These are phyloP conservation scores for Pelochelys cantorii DNA, from an alignment of 2,797 vertebrate species.

Conservation along the genomic window DNA sequence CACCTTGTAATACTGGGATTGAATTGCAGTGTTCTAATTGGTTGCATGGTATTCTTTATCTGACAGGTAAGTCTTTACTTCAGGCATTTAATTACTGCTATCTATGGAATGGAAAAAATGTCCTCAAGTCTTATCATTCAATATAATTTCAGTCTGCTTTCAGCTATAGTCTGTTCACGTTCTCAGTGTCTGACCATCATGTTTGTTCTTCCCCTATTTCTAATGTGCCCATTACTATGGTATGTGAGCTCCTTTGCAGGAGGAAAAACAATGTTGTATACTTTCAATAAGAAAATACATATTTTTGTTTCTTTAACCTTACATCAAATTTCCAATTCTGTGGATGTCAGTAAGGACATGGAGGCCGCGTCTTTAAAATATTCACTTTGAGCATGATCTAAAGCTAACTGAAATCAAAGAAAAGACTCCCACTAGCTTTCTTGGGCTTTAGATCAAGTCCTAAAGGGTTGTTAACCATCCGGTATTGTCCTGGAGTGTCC, in stretches of 20 bases:
- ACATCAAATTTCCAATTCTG: not conserved
- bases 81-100: not conserved
- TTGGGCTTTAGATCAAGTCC: not conserved
- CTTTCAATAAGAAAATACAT: constrained; percentile 5
- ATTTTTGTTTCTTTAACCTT: not conserved
- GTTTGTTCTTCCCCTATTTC: too few species aligned
- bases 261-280: too few species aligned
- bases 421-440: not conserved
- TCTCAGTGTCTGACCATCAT: too few species aligned
- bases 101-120: not conserved
- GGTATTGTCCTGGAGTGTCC: not conserved
- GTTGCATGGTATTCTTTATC: not conserved
- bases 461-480: not conserved
- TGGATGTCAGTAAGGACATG: not conserved
- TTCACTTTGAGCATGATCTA: not conserved
- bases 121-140: too few species aligned
- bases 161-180: too few species aligned
- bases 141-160: too few species aligned
- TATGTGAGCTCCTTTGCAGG: too few species aligned
- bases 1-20: too few species aligned
- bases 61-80: not conserved
- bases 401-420: not conserved
- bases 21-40: too few species aligned
- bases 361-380: not conserved
- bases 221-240: too few species aligned